These are phyloP conservation scores for Herpailurus yagouaroundi DNA, from an alignment of 2,113 vertebrate species.

Conservation along the genomic window DNA sequence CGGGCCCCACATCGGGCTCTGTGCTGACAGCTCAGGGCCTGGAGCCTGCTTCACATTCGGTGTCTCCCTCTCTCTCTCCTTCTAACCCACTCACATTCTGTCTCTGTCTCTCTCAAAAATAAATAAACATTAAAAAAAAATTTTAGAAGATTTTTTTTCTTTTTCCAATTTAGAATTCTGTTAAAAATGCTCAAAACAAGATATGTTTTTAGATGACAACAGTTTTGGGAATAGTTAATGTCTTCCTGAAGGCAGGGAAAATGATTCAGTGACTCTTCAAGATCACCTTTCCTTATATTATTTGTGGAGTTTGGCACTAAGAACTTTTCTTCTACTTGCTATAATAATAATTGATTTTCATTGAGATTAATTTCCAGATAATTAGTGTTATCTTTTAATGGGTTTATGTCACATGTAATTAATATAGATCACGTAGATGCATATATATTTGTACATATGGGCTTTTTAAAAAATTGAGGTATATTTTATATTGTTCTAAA, in stretches of 20 bases:
- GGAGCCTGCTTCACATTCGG: too few species aligned
- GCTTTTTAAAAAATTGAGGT: background rate
- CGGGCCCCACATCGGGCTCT: too few species aligned
- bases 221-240: background rate
- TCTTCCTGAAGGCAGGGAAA: background rate
- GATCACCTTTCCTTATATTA: background rate
- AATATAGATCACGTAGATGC: background rate
- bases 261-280: background rate
- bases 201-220: background rate
- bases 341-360: background rate
- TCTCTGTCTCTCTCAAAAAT: too few species aligned
- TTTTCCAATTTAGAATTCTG: background rate
- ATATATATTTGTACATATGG: background rate
- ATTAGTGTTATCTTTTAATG: background rate
- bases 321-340: background rate
- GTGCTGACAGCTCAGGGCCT: too few species aligned
- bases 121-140: too few species aligned
- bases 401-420: background rate
- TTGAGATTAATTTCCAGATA: background rate
- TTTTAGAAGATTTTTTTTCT: background rate
- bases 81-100: too few species aligned
- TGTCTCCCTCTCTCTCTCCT: too few species aligned
- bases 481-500: background rate
- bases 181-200: slow-evolving; percentile 27
- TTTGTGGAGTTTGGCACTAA: background rate